Conservation (phyloP, 2,113 vertebrate genomes). For the Sceloporus tristichus region DNA sequence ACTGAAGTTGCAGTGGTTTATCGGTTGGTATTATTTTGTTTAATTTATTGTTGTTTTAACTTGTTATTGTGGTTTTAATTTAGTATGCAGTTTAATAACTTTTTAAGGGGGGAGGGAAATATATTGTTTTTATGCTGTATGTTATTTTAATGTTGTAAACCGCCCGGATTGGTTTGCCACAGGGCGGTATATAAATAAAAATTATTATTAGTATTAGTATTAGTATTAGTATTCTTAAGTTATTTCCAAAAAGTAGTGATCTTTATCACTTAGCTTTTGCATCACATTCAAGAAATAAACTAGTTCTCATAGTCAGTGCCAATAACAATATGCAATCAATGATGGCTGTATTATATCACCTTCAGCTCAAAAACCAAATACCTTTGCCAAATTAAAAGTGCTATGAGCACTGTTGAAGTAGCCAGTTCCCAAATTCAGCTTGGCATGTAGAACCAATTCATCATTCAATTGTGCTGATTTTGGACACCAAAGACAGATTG, state of each 20-base stretch:
- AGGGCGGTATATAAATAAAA: too few relatives aligned
- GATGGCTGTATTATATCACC: slow-evolving; percentile 18
- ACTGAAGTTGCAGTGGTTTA: too few relatives aligned
- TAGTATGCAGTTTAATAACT: too few relatives aligned
- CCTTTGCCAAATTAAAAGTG: slow-evolving; percentile 51
- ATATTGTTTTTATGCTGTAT: too few relatives aligned
- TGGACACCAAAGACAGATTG: neutral
- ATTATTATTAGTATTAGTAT: too few relatives aligned
- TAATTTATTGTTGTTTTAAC: too few relatives aligned
- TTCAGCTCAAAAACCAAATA: slow-evolving; percentile 52
- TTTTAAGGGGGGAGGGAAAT: too few relatives aligned
- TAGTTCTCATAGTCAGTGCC: slow-evolving; percentile 53
- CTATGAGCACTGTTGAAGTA: neutral
- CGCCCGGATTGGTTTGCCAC: too few relatives aligned
- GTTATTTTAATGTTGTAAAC: too few relatives aligned
- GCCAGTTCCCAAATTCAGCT: neutral
- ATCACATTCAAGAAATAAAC: slow-evolving; percentile 57
- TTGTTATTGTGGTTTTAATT: too few relatives aligned
- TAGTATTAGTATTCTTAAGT: slow-evolving; percentile 19
- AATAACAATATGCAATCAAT: slow-evolving; percentile 45
- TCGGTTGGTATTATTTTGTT: too few relatives aligned
- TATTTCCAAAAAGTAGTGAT: slow-evolving; percentile 43
- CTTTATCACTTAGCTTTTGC: slow-evolving; percentile 63
- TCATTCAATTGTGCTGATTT: neutral
- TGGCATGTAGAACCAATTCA: neutral